phyloP scores from a whole-genome alignment of 2,797 vertebrate species.

The Bryconaethiops microstoma region DNA sequence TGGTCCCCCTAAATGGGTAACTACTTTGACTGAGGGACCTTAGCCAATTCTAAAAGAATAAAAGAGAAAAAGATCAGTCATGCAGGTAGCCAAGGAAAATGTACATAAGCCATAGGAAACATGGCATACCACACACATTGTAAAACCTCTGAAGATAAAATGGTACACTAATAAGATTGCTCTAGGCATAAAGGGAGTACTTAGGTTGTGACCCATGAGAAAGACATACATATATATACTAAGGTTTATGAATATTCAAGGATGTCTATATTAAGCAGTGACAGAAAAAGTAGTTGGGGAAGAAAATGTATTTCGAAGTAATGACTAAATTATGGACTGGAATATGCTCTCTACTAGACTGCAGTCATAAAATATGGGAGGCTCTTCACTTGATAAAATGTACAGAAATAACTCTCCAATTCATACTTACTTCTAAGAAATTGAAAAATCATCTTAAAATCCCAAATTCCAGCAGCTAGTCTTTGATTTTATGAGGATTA shows the following conservation, averaged over 20 bases:
- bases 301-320: background rate
- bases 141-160: background rate
- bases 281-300: background rate
- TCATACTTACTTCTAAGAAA: background rate
- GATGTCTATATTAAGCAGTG: background rate
- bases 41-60: conserved; percentile 18
- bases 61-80: conserved; percentile 14
- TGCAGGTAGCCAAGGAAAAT: background rate
- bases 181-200: background rate
- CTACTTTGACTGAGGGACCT: background rate
- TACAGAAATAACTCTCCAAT: background rate
- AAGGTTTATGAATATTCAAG: conserved; percentile 12
- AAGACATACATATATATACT: background rate
- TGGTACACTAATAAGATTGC: background rate
- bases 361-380: background rate
- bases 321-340: background rate
- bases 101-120: background rate
- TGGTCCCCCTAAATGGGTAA: conserved; percentile 42
- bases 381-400: background rate
- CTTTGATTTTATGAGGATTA: background rate
- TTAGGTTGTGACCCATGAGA: background rate
- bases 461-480: background rate
- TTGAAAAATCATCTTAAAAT: background rate
- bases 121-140: background rate
- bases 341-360: background rate